Conservation (phyloP, 1,140 invertebrate species). For the Chrysoperla carnea region DNA sequence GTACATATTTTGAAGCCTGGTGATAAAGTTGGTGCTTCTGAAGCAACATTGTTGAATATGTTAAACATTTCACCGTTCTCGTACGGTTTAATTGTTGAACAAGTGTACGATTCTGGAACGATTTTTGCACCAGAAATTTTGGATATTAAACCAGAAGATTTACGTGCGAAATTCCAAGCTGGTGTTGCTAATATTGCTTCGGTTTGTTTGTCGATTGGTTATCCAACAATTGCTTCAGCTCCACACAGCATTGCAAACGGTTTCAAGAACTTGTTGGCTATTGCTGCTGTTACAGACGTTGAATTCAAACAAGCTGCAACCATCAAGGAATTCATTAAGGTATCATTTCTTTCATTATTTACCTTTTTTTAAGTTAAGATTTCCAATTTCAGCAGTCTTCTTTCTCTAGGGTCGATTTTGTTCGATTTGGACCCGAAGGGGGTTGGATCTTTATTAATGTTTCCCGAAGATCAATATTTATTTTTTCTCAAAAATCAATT, state of each 20-base stretch:
- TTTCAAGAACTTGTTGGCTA: constrained; percentile 93
- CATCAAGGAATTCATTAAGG: constrained; percentile 81
- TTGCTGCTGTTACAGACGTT: constrained; percentile 90
- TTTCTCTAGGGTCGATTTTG: constrained; percentile 3
- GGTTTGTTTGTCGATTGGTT: constrained; percentile 85
- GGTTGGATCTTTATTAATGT: not conserved
- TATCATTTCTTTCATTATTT: constrained; percentile 15
- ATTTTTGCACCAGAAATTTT: constrained; percentile 93
- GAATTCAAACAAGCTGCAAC: constrained; percentile 87
- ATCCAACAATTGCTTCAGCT: constrained; percentile 90
- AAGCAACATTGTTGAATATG: constrained; percentile 98
- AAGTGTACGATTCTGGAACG: constrained; percentile 97
- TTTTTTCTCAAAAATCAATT: no score
- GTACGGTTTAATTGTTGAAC: constrained; percentile 87
- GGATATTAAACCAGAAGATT: constrained; percentile 94
- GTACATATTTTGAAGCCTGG: constrained; percentile 90
- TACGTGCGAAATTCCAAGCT: constrained; percentile 75
- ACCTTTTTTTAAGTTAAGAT: not conserved
- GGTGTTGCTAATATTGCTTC: constrained; percentile 89
- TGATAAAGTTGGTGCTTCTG: constrained; percentile 95
- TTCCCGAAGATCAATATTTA: not conserved
- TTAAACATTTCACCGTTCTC: constrained; percentile 99
- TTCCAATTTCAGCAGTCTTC: not conserved
- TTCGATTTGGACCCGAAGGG: no score
- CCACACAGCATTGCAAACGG: constrained; percentile 96